Evolutionary conservation across 2,113 vertebrate species (phyloP), one percentile per base, ranked within the genome.

Genomic region (Atlantisia rogersi): DNA sequence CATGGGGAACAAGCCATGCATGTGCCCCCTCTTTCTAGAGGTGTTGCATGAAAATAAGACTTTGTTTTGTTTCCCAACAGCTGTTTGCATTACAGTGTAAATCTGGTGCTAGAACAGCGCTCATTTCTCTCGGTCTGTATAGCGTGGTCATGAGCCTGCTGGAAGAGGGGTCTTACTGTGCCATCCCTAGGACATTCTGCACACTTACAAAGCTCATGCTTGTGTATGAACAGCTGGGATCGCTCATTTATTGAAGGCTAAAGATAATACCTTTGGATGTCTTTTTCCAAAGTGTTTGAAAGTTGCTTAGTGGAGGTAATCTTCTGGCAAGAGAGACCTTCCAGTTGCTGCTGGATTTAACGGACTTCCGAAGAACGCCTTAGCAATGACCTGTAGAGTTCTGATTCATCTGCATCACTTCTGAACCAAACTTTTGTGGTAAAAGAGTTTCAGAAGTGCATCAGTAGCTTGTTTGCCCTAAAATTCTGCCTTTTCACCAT

Each of bases 271-370:
- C n/a, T 79, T 81, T 65, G 65, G 80, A 79, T 1, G 0, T 83
- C 62, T 87, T 90, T 88, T 93, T 90, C 69, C 56, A 86, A 52
- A 25, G 50, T 65, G n/a, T 50, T 79, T 87, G 55, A 44, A 50
- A 76, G 67, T 84, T 92, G 81, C 62, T 90, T 88, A 92, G 82
- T 78, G 64, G 59, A 53, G 69, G 56, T 92, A 62, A 91, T 71
- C 73, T 86, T 88, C 59, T 79, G 63, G 42, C 62, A 84, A 82
- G 94, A 53, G 75, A 84, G 29, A 63, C 42, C 32, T 93, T 70
- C 37, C 48, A 78, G 64, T 82, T 85, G 78, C 74, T 96, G 85
- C 76, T 88, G 86, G 69, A 63, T 88, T 93, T 77, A 70, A 63
- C 26, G 86, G 71, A 35, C 29, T 75, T 77, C 19, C 52, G 60